Conservation (phyloP, 2,113 vertebrate species). For the Spermophilus dauricus region DNA sequence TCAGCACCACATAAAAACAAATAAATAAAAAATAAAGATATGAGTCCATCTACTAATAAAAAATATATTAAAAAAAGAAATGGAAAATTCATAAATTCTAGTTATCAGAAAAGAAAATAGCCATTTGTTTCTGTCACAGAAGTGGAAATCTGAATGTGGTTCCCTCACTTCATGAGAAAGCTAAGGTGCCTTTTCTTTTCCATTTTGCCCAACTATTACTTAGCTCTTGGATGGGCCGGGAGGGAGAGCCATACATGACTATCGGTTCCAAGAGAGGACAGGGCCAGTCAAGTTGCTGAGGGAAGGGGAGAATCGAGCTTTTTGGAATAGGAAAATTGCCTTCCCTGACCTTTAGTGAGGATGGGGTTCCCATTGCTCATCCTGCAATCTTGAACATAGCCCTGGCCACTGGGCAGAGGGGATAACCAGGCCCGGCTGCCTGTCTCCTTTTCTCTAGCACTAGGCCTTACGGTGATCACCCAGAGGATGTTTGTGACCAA, state of each 20-base stretch:
- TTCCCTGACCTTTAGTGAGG: neutral
- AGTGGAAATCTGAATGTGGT: neutral
- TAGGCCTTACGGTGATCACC: too few relatives aligned
- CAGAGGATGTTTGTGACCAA: neutral
- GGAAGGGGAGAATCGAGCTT: accelerated
- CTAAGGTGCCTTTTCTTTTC: neutral
- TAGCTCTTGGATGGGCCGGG: neutral
- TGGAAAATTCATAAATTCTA: neutral
- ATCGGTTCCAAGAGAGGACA: accelerated
- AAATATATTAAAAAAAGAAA: too few relatives aligned
- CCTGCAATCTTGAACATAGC: neutral
- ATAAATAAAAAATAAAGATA: too few relatives aligned
- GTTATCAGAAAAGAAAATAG: neutral
- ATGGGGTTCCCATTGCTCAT: neutral
- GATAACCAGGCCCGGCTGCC: too few relatives aligned
- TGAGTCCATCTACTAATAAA: too few relatives aligned
- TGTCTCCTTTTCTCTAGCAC: neutral
- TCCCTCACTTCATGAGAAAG: neutral
- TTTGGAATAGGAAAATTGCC: neutral
- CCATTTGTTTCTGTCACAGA: neutral
- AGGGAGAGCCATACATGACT: neutral
- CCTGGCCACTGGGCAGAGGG: neutral
- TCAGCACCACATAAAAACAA: too few relatives aligned
- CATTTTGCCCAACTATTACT: neutral
- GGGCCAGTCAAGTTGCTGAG: too few relatives aligned